Evolutionary conservation across 1,140 invertebrate species (phyloP), one percentile per base, ranked within the genome.

Genomic region (Elysia chlorotica): DNA sequence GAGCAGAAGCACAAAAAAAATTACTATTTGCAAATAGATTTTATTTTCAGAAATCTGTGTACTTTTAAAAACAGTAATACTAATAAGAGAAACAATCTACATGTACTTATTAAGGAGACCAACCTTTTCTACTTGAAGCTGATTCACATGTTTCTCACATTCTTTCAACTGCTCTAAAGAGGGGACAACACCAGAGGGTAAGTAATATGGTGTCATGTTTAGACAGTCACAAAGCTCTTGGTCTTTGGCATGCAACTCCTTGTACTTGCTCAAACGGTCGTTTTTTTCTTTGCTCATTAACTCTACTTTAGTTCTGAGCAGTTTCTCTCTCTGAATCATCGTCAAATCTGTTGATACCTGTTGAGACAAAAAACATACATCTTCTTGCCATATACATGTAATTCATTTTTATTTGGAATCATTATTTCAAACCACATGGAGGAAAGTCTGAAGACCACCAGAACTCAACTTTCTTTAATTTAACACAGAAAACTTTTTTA

Each of bases 251-350:
- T 78, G 76, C 14, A 86, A 73, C 10, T 71, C 63, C 21, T 79
- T 79, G 17, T 83, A 71, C 23, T 65, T 70, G 28, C 75, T 68
- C 54, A 85, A 21, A 48, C 83, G 70, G 10, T 80, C 78, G 28
- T 73, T 70, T 54, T 83, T 85, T 69, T 83, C 81, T 41, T 75
- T 74, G 23, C 73, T 73, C 30, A 85, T 62, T 19, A 62, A 65
- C 14, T 84, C 80, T 14, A 83, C 67, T 53, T 77, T 80, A 1
- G 62, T 48, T 41, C 78, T 68, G 36, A 85, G 71, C 23, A 80
- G 76, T 66, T 85, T 83, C 65, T 86, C 84, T 57, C 75, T 65
- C 57, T 86, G 81, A 33, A 85, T 57, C 76, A 83, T 80, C 21
- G 79, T 75, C 33, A 81, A n/a, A 19, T 59, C 63, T n/a, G 68